These are phyloP conservation scores for Sternotherus odoratus DNA, from an alignment of 2,797 vertebrate genomes.

Conservation along the genomic window DNA sequence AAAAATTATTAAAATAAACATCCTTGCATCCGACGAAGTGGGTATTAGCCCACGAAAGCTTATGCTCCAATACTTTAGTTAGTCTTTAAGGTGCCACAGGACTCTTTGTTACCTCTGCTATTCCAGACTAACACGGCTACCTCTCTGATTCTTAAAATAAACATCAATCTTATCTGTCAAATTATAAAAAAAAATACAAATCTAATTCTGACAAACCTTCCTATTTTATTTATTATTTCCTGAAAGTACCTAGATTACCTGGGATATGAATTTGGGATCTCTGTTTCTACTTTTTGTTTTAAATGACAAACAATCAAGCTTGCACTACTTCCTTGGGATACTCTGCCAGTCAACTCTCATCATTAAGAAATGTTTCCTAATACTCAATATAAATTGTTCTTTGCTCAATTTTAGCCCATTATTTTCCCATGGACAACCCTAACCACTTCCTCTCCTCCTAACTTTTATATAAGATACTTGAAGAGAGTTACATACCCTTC, in stretches of 20 bases:
- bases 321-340: not conserved
- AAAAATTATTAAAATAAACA: not conserved
- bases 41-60: too few relatives aligned
- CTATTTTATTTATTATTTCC: not conserved
- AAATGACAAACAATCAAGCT: not conserved
- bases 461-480: not conserved
- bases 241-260: not conserved
- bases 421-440: not conserved
- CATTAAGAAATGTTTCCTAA: not conserved
- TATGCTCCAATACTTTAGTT: too few relatives aligned
- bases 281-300: not conserved
- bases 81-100: too few relatives aligned
- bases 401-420: not conserved
- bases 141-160: too few relatives aligned
- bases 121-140: too few relatives aligned
- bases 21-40: too few relatives aligned
- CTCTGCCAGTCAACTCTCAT: not conserved
- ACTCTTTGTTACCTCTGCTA: too few relatives aligned
- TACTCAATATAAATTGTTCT: rapidly evolving
- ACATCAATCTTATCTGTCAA: not conserved
- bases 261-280: not conserved
- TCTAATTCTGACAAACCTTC: not conserved
- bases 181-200: not conserved
- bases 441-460: not conserved
- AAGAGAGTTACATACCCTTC: not conserved